Percentiles rank a stretch among this genome's conserved stretches.
Conservation (phyloP, 2,888 invertebrate genomes). For the Augochlorella aurata region DNA sequence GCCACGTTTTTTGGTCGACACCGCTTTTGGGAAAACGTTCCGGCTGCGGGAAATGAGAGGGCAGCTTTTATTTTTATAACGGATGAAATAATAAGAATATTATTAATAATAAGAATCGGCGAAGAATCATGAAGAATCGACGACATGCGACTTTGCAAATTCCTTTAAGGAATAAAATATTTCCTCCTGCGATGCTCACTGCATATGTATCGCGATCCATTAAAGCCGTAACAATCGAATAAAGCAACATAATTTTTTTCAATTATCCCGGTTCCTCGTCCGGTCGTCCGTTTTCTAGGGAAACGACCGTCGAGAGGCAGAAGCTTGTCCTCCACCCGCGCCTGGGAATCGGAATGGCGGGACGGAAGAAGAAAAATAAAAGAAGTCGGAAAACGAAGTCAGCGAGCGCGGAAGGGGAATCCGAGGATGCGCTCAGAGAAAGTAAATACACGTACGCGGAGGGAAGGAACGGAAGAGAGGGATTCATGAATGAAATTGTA, state of each 20-base stretch:
- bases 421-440: conserved; percentile 63
- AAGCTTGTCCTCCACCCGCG: conserved; percentile 28
- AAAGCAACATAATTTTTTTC: conserved; percentile 74
- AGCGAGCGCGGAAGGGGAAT: conserved; percentile 44
- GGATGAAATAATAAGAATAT: no score
- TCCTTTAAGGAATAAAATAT: background rate
- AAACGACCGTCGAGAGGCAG: conserved; percentile 67
- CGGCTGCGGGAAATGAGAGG: no score
- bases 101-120: no score
- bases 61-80: no score
- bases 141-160: no score
- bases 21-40: no score
- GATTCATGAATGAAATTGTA: conserved; percentile 77
- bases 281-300: conserved; percentile 53
- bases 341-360: conserved; percentile 43
- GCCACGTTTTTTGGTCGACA: background rate
- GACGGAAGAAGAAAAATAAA: conserved; percentile 1
- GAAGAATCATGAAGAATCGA: no score
- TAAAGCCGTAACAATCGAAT: background rate
- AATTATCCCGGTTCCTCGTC: conserved; percentile 79
- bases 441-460: conserved; percentile 59
- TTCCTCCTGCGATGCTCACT: background rate
- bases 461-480: conserved; percentile 62
- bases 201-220: background rate
- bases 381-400: conserved; percentile 27